A percentile compares a stretch with the other conserved stretches of the same genome.
Evolutionary conservation across 2,888 invertebrate genomes (phyloP).

Genomic region (Microctonus brassicae): DNA sequence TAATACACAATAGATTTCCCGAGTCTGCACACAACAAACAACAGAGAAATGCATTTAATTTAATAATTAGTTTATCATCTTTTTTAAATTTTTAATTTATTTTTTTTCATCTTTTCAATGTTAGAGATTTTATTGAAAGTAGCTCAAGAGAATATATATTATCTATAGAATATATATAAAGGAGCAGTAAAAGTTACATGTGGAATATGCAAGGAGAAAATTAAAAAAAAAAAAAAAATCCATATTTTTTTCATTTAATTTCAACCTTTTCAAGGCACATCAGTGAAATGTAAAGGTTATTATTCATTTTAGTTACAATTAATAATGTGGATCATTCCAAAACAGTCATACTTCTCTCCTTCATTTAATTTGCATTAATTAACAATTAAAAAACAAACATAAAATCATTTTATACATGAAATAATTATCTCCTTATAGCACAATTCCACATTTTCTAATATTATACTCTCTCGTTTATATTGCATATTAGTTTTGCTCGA

Average conservation of each 20-base stretch:
- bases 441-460: not conserved
- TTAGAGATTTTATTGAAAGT: not conserved
- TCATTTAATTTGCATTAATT: not conserved
- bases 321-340: constrained; percentile 7
- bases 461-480: not conserved
- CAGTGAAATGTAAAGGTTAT: constrained; percentile 31
- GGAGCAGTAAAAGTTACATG: not conserved
- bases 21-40: constrained; percentile 14
- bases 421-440: not conserved
- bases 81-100: not conserved
- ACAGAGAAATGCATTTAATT: not conserved
- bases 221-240: not conserved
- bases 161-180: not conserved
- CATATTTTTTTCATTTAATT: constrained; percentile 9
- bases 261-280: constrained; percentile 32
- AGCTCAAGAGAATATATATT: not conserved
- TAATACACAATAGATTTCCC: constrained; percentile 1
- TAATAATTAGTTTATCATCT: not conserved
- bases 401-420: not conserved
- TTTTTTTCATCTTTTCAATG: not conserved
- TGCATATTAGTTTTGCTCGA: not conserved
- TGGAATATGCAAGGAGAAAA: not conserved
- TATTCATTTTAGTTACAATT: constrained; percentile 10
- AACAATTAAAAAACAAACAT: constrained; percentile 6
- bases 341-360: constrained; percentile 10